A percentile compares a stretch with the other conserved stretches of the same genome.
phyloP scores from a whole-genome alignment of 2,797 vertebrate species.

The Dendrocincla tyrannina region DNA sequence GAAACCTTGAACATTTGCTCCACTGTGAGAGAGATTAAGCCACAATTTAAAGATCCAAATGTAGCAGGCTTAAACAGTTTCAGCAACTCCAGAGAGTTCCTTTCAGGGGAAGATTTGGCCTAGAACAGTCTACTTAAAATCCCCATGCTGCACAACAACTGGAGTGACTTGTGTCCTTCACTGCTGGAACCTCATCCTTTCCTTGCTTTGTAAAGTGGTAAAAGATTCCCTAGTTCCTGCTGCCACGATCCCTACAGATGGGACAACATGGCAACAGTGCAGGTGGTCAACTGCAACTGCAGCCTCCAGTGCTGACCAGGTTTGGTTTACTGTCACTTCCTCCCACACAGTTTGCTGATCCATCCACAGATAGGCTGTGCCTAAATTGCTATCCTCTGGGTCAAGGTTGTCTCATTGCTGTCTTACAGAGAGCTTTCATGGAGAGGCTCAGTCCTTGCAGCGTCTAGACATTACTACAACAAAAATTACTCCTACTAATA shows the following conservation, averaged over 20 bases:
- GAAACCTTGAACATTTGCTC: background rate
- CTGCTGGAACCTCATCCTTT: background rate
- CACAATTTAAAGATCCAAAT: rapidly evolving
- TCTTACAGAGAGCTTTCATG: background rate
- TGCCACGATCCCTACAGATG: background rate
- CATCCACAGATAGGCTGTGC: background rate
- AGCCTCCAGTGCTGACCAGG: background rate
- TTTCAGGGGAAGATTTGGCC: background rate
- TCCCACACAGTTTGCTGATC: background rate
- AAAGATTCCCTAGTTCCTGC: background rate
- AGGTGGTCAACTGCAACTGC: background rate
- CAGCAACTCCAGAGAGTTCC: background rate
- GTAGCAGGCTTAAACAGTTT: background rate
- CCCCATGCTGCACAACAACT: rapidly evolving
- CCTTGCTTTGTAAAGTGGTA: background rate
- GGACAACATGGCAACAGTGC: background rate
- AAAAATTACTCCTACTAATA: background rate
- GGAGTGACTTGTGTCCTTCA: background rate
- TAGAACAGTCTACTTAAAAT: background rate
- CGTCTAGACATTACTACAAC: background rate
- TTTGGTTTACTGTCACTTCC: background rate
- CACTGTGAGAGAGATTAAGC: background rate
- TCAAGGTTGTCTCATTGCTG: background rate
- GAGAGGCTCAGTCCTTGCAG: background rate
- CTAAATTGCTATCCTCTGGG: background rate